Conservation (phyloP, 2,113 vertebrate genomes). For the Grammomys dolichurus region DNA sequence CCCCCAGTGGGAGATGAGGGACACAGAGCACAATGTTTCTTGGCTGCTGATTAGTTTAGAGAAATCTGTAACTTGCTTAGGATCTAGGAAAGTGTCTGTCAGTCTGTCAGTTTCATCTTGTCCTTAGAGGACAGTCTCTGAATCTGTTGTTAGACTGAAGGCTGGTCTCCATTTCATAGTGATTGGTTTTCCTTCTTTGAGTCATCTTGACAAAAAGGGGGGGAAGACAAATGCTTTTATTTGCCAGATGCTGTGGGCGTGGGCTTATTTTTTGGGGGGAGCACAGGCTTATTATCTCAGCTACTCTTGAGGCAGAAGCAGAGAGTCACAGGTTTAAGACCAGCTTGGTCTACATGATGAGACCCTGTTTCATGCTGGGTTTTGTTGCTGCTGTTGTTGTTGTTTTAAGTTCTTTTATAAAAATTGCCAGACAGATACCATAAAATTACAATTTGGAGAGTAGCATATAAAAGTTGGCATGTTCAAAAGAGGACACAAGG, state of each 20-base stretch:
- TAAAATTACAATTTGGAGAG: slow-evolving; percentile 20
- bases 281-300: no score
- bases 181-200: background rate
- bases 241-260: background rate
- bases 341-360: background rate
- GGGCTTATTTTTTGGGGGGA: background rate
- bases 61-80: background rate
- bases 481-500: background rate
- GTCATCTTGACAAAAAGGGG: background rate
- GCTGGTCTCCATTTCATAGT: background rate
- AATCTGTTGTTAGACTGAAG: background rate
- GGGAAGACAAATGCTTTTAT: background rate
- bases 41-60: background rate
- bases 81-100: background rate
- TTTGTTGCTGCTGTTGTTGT: background rate
- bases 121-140: background rate
- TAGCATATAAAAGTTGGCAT: background rate
- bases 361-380: background rate
- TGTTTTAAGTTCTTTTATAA: background rate
- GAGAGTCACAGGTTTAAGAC: background rate
- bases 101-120: background rate
- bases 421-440: background rate
- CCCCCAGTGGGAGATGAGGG: background rate
- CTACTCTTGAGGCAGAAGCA: background rate
- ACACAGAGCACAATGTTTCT: background rate